Conservation (phyloP, 1,140 invertebrate species). For the Brachionus rotundiformis region DNA sequence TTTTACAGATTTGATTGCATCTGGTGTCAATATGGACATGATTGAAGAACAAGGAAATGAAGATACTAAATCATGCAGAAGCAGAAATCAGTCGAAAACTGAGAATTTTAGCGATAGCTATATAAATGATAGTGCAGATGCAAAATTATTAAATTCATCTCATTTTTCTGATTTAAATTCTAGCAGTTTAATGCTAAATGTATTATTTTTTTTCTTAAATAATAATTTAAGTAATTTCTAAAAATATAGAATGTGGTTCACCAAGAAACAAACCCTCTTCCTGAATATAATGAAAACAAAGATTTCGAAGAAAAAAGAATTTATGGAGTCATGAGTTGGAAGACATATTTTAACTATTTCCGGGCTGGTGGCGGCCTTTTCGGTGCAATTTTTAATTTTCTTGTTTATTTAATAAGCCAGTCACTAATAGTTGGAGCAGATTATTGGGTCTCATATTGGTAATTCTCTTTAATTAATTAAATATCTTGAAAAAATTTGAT, state of each 20-base stretch:
- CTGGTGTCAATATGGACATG: slow-evolving; percentile 17
- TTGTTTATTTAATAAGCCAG: slow-evolving; percentile 72
- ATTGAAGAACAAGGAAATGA: slow-evolving; percentile 16
- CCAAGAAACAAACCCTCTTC: not conserved
- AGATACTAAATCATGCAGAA: not conserved
- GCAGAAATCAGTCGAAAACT: slow-evolving; percentile 7
- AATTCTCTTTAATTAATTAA: not conserved
- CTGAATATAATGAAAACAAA: slow-evolving; percentile 23
- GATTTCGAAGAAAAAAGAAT: slow-evolving; percentile 62
- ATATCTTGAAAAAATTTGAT: not conserved
- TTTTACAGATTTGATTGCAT: not conserved
- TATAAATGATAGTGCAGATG: slow-evolving; percentile 54
- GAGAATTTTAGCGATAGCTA: not conserved
- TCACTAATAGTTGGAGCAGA: slow-evolving; percentile 72
- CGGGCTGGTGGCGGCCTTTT: slow-evolving; percentile 69
- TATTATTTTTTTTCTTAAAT: not conserved
- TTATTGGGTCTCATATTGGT: slow-evolving; percentile 79
- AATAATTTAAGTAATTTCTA: not conserved
- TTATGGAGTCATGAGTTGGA: slow-evolving; percentile 68
- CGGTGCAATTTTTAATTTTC: slow-evolving; percentile 67
- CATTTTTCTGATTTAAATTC: slow-evolving; percentile 42
- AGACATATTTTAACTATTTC: slow-evolving; percentile 73
- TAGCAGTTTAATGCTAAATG: slow-evolving; percentile 30
- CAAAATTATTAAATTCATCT: slow-evolving; percentile 57
- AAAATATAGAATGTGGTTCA: not conserved